Conservation (phyloP, 2,797 vertebrate species). For the Mormyrops attenuatus region DNA sequence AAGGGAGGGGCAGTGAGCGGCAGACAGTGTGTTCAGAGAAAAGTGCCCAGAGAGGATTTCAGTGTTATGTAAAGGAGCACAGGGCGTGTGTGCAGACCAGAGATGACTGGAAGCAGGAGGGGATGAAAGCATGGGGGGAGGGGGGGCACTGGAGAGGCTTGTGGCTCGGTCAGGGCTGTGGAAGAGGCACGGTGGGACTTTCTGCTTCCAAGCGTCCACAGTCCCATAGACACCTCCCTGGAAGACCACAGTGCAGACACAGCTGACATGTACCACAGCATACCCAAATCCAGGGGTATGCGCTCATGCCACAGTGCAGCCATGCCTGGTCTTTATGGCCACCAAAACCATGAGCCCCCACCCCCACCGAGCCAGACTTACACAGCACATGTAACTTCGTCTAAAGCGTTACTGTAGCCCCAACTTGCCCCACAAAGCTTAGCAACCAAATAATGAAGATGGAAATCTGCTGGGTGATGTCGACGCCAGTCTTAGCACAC, state of each 20-base stretch:
- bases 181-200: neutral
- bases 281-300: neutral
- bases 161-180: neutral
- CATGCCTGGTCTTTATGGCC: neutral
- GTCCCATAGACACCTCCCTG: neutral
- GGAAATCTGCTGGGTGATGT: neutral
- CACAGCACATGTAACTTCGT: neutral
- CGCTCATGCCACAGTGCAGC: neutral
- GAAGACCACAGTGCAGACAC: neutral
- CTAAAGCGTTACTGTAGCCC: neutral
- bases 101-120: neutral
- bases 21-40: slow-evolving; percentile 2
- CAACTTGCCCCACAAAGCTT: neutral
- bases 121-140: neutral
- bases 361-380: neutral
- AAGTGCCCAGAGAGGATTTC: slow-evolving; percentile 23
- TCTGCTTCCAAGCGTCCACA: neutral
- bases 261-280: neutral
- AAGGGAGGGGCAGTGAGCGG: neutral
- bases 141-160: neutral
- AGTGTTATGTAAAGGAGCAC: slow-evolving; percentile 32
- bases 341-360: neutral
- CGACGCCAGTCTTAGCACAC: neutral
- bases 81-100: slow-evolving; percentile 8
- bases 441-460: neutral